phyloP scores from a whole-genome alignment of 1,140 invertebrate genomes.

The Drosophila albomicans region DNA sequence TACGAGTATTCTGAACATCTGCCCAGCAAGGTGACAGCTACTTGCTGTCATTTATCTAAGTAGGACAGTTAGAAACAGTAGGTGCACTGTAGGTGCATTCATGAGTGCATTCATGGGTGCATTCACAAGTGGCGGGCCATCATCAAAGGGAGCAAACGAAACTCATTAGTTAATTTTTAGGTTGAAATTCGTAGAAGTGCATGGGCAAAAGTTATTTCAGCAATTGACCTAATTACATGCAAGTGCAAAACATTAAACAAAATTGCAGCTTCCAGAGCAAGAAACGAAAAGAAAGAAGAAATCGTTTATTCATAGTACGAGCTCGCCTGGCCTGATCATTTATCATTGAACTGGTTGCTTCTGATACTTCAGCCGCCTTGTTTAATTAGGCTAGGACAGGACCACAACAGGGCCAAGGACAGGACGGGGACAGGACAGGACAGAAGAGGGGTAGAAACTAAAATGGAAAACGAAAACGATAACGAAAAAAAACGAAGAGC shows the following conservation, averaged over 20 bases:
- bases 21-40: no score
- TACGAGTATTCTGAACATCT: no score
- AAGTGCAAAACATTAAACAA: conserved; percentile 43
- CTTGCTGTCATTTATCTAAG: conserved; percentile 1
- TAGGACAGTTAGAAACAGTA: not conserved
- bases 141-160: conserved; percentile 39
- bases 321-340: not conserved
- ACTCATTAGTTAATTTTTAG: conserved; percentile 57
- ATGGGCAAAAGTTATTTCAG: conserved; percentile 54
- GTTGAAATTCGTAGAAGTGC: conserved; percentile 58
- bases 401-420: conserved; percentile 7
- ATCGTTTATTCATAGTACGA: conserved; percentile 51
- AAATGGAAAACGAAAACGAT: conserved; percentile 24
- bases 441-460: not conserved
- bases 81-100: conserved; percentile 30
- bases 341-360: conserved; percentile 43
- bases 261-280: conserved; percentile 10
- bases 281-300: not conserved
- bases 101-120: not conserved
- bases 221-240: conserved; percentile 76
- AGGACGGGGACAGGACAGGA: not conserved
- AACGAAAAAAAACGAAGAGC: conserved; percentile 12
- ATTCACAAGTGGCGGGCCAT: not conserved
- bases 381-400: conserved; percentile 59
- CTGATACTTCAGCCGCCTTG: conserved; percentile 19